Evolutionary conservation across 2,888 invertebrate species (phyloP).

Genomic region (Ochropleura plecta): DNA sequence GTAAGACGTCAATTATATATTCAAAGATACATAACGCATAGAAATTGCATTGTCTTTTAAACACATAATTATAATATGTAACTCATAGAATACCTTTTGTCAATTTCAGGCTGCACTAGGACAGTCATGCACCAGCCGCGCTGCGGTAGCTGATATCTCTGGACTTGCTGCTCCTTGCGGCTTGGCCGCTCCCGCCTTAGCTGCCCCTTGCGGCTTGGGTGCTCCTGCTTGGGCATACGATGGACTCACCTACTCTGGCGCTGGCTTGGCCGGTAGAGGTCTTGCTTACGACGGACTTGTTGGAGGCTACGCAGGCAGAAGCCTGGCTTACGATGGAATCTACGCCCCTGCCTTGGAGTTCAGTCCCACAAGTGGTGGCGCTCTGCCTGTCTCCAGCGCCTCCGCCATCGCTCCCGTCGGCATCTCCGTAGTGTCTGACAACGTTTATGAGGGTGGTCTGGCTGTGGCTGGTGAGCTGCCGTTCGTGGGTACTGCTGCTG

Average conservation of each 20-base stretch:
- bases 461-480: no score
- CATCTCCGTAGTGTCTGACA: conserved; percentile 28
- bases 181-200: conserved; percentile 6
- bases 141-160: conserved; percentile 36
- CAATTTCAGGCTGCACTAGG: conserved; percentile 33
- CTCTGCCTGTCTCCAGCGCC: conserved; percentile 40
- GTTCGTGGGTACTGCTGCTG: no score
- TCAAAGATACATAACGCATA: no score
- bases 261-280: conserved; percentile 16
- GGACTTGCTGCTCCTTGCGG: conserved; percentile 22
- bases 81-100: background rate
- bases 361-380: conserved; percentile 50
- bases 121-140: conserved; percentile 38
- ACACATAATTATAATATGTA: background rate
- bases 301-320: background rate
- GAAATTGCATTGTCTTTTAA: background rate
- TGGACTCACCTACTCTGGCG: background rate
- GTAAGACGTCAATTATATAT: conserved; percentile 1
- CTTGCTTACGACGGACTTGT: background rate
- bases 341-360: conserved; percentile 22
- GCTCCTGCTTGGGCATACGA: conserved; percentile 2
- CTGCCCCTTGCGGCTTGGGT: conserved; percentile 11
- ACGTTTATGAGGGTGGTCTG: no score
- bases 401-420: conserved; percentile 37
- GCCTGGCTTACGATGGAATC: conserved; percentile 14